Base-by-base conservation (phyloP, 2,888 invertebrate genomes). In the Epirrita christyi region DNA sequence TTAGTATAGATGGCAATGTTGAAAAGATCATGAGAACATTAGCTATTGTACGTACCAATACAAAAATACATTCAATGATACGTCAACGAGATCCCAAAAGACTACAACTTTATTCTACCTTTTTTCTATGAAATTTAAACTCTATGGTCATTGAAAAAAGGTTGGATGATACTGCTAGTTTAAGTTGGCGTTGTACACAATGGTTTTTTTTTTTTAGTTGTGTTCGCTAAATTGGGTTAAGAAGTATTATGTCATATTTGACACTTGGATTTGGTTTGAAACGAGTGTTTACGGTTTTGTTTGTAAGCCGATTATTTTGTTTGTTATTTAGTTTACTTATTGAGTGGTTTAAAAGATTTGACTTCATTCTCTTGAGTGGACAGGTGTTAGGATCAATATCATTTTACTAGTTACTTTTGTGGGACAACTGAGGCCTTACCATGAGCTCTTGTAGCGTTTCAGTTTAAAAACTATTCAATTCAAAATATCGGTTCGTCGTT, bases 1-100 rank as follows among this genome's bases (percentile, higher is more conserved):
- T 88, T 88, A 88, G 88, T 86, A 84, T 78, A 79, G 83, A 87
- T 90, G 85, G 86, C 85, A 86, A 78, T 81, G 88, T 84, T 90
- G 87, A 88, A 88, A 88, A 81, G 86, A 85, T 85, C 86, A 87
- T 85, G 89, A 90, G 88, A 87, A 72, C 83, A 90, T 90, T 90
- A 90, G 88, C 83, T 73, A 77, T 90, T 90, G 88, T 90, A 73
- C 63, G 52, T 50, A 53, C 13, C 46, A 45, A 62, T 63, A 89
- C 88, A 89, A 88, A 79, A 69, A 68, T 67, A 73, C 70, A 74
- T 78, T 75, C 83, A 78, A 79, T 80, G 78, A 76, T 76, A 80
- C 83, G 86, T 88, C 88, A 88, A 81, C 82, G 81, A 71, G 73
- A 76, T 68, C 73, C 60, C 75, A 78, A 75, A 71, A 69, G 53